Conservation (phyloP, 1,140 invertebrate species). For the Octopus sinensis region DNA sequence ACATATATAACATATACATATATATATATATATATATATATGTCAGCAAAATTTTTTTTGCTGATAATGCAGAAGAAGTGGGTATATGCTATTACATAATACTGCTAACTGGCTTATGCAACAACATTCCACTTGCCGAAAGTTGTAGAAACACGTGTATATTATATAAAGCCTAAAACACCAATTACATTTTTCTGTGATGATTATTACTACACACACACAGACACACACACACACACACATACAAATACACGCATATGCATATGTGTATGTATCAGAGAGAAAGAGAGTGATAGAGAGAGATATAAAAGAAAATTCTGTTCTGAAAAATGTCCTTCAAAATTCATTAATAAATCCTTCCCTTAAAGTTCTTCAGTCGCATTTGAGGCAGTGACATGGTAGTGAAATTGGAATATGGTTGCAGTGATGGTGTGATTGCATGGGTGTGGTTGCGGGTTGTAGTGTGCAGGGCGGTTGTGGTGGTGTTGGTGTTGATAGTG, state of each 20-base stretch:
- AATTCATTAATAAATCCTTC: not conserved
- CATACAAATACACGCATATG: not conserved
- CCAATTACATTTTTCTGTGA: too few species aligned
- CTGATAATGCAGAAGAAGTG: not conserved
- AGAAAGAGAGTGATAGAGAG: not conserved
- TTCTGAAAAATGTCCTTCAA: not conserved
- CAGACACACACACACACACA: not conserved
- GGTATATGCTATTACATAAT: not conserved
- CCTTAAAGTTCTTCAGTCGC: too few species aligned
- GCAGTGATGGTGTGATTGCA: too few species aligned
- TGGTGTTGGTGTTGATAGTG: too few species aligned
- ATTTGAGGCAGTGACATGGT: too few species aligned
- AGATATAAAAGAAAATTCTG: not conserved
- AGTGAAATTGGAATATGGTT: too few species aligned
- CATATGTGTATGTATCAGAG: not conserved
- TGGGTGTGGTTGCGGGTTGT: too few species aligned
- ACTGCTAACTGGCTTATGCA: not conserved
- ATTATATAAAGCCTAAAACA: too few species aligned
- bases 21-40: not conserved
- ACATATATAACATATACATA: not conserved
- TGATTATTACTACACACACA: not conserved
- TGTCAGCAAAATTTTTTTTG: not conserved
- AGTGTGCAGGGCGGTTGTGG: too few species aligned
- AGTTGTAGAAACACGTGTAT: too few species aligned
- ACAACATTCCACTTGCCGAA: not conserved